Percentiles rank a stretch among this genome's conserved stretches.
These are phyloP conservation scores for Ecdyonurus torrentis DNA, from an alignment of 2,888 invertebrate genomes.

Conservation along the genomic window DNA sequence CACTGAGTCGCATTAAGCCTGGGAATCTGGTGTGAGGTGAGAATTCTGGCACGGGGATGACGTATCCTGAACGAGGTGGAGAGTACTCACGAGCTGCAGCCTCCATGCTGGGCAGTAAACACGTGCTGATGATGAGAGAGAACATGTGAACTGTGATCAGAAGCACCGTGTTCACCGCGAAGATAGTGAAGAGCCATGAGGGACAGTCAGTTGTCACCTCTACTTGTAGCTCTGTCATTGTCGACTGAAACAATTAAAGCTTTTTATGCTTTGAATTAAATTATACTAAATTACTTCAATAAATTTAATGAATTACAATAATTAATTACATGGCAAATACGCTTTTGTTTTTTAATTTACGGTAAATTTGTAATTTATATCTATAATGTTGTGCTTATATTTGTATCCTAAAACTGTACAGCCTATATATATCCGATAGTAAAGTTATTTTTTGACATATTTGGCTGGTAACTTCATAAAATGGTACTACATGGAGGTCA, in stretches of 20 bases:
- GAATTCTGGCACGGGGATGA: not conserved
- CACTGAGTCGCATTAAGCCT: not conserved
- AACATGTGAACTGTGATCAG: not conserved
- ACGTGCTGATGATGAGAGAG: not conserved
- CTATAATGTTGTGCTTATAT: too few species aligned
- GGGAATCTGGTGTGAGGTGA: not conserved
- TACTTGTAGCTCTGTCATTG: not conserved
- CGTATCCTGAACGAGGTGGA: not conserved
- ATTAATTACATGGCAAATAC: too few species aligned
- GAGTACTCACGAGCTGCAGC: not conserved
- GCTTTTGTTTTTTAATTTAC: too few species aligned
- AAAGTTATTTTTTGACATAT: too few species aligned
- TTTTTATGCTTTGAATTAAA: not conserved
- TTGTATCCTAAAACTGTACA: too few species aligned
- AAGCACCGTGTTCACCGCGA: not conserved
- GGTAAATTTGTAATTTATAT: too few species aligned
- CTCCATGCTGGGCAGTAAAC: conserved; percentile 1
- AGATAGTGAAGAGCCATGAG: not conserved
- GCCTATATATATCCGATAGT: too few species aligned
- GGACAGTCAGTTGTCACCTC: not conserved
- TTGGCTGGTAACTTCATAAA: too few species aligned
- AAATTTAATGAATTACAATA: not conserved
- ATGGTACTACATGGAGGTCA: too few species aligned
- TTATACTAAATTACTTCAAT: not conserved
- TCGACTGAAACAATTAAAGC: not conserved